Base-by-base conservation (phyloP, 1,140 invertebrate species). In the Meloidogyne exigua region DNA sequence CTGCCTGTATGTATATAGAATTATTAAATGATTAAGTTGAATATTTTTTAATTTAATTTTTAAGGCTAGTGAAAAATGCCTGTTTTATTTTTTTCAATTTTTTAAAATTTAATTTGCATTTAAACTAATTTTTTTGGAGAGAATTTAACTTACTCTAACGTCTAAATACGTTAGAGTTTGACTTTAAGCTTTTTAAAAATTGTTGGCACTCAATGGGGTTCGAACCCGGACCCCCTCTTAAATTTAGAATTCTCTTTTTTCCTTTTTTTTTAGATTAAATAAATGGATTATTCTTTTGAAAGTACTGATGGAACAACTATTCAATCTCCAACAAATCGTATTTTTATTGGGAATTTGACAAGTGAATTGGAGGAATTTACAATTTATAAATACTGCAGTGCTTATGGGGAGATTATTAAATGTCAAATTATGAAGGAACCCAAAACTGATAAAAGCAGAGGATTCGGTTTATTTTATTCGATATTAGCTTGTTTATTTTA, bases 391-490 rank as follows among this genome's bases (percentile, higher is more conserved):
- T 78, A 78, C 36, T 78, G 75, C 63, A 64, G 65, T 62, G 70
- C 63, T 28, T 78, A 68, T 2, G 76, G 76, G 0, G 76, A 78
- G 21, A 42, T 78, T 25, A 62, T 70, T 10, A 68, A 78, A 77
- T 78, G 76, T 9, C 63, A 77, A 66, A 65, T 78, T 36, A 77
- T 78, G 76, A 78, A 73, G 36, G 76, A 78, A n/a, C 21, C 63
- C 32, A 63, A 78, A 26, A 76, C 57, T 49, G 75, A 65, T 28
- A 15, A 49, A 28, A 78, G 76, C 62, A 62, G 76, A 44, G 76
- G 76, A 28, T 78, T 76, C 62, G 76, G 63, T 57, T 57, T n/a
- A n/a, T 4, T 25, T 68, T 42, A n/a, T n/a, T n/a, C n/a, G n/a
- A n/a, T n/a, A n/a, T n/a, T n/a, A n/a, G n/a, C n/a, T n/a, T n/a